A percentile compares a stretch with the other conserved stretches of the same genome.
phyloP scores from a whole-genome alignment of 2,113 vertebrate genomes.

The Melozone crissalis region DNA sequence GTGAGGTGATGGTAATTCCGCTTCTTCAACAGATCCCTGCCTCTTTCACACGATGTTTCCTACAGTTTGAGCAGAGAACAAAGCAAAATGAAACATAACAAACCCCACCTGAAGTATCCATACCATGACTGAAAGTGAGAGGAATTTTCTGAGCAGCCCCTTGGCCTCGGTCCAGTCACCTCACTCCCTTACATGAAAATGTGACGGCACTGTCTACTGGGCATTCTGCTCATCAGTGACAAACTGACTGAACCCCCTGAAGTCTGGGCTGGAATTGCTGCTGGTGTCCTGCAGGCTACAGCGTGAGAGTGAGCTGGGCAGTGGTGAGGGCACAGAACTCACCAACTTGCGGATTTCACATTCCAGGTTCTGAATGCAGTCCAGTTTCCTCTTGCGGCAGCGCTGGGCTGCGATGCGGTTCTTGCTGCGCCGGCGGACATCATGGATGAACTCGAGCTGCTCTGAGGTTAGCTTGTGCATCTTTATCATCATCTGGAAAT shows the following conservation, averaged over 20 bases:
- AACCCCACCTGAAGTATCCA: neutral
- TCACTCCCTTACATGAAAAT: neutral
- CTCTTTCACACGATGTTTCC: neutral
- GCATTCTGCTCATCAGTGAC: neutral
- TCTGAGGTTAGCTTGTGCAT: constrained; percentile 99
- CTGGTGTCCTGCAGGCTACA: fast-evolving
- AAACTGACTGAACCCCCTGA: neutral
- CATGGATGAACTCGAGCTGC: constrained; percentile 98
- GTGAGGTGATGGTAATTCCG: neutral
- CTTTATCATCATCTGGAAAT: constrained; percentile 99
- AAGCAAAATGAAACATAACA: neutral
- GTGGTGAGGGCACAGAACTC: neutral
- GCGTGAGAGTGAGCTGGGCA: fast-evolving
- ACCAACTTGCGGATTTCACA: constrained; percentile 98
- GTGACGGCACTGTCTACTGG: neutral
- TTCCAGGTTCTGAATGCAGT: constrained; percentile 98
- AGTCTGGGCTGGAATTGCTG: neutral
- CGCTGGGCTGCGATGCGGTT: constrained; percentile 98
- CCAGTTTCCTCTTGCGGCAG: constrained; percentile 98
- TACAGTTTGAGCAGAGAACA: neutral
- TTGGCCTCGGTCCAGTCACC: neutral
- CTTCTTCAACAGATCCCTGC: neutral
- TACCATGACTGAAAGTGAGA: neutral
- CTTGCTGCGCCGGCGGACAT: constrained; percentile 94
- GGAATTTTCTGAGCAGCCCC: neutral